A percentile compares a stretch with the other conserved stretches of the same genome.
Evolutionary conservation across 2,888 invertebrate species (phyloP).

Genomic region (Zaprionus lineosus): DNA sequence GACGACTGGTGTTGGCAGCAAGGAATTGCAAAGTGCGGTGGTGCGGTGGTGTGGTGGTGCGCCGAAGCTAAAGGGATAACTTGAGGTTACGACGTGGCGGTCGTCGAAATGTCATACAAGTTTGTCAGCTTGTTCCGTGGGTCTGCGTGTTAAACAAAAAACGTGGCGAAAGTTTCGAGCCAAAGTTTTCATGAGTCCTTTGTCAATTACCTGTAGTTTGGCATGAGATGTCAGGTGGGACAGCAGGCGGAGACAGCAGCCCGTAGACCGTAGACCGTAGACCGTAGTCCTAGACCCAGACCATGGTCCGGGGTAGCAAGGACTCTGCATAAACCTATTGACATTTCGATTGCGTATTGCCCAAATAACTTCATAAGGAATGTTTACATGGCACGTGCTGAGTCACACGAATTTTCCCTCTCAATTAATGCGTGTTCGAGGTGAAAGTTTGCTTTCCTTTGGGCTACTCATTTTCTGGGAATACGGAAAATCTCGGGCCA

Average conservation of each 20-base stretch:
- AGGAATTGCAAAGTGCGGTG: no score
- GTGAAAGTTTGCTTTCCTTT: constrained; percentile 60
- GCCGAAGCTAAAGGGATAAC: neutral
- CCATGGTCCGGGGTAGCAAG: no score
- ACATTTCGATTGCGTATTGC: constrained; percentile 68
- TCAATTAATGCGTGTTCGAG: constrained; percentile 65
- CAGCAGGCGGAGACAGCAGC: constrained; percentile 7
- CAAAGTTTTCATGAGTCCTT: constrained; percentile 75
- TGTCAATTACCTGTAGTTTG: constrained; percentile 73
- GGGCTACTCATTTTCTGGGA: constrained; percentile 55
- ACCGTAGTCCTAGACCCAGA: no score
- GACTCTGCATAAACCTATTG: constrained; percentile 65
- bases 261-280: no score
- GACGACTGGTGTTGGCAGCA: constrained; percentile 1
- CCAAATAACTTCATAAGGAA: constrained; percentile 42
- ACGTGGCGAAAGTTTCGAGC: constrained; percentile 71
- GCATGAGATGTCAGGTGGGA: no score
- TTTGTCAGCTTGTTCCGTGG: constrained; percentile 72
- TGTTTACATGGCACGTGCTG: constrained; percentile 47
- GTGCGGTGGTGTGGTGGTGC: neutral
- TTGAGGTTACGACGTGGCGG: constrained; percentile 45
- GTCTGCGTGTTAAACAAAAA: constrained; percentile 74
- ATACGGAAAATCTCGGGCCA: neutral
- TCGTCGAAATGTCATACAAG: constrained; percentile 66
- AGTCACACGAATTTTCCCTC: constrained; percentile 4